Percentiles rank a stretch among this genome's conserved stretches.
Evolutionary conservation across 1,140 invertebrate species (phyloP).

Genomic region (Drosophila lacteicornis): DNA sequence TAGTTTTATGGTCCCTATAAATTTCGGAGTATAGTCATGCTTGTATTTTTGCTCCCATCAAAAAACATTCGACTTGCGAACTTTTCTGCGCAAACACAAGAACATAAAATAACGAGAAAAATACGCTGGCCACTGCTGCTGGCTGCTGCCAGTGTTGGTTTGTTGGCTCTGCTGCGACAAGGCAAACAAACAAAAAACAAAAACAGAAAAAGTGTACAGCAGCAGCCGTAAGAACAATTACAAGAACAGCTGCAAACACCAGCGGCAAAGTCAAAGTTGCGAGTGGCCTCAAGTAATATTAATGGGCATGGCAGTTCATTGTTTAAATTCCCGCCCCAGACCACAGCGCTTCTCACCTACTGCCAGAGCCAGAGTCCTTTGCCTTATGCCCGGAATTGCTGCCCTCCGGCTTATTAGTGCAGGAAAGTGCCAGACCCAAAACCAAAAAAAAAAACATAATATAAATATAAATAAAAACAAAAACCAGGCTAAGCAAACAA

Average conservation of each 20-base stretch:
- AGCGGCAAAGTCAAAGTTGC: slow-evolving; percentile 67
- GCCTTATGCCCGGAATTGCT: slow-evolving; percentile 7
- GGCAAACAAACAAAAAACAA: slow-evolving; percentile 35
- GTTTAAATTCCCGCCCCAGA: slow-evolving; percentile 66
- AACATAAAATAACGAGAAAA: slow-evolving; percentile 16
- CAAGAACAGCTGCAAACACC: slow-evolving; percentile 32
- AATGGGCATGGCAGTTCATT: slow-evolving; percentile 79
- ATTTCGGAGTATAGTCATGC: background rate
- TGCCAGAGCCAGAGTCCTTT: background rate
- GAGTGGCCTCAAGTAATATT: slow-evolving; percentile 77
- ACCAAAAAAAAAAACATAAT: slow-evolving; percentile 19
- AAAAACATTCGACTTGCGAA: slow-evolving; percentile 23
- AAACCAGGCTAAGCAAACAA: background rate
- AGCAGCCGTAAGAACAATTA: slow-evolving; percentile 7
- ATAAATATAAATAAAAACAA: background rate
- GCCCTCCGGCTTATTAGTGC: slow-evolving; percentile 62
- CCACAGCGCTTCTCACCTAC: background rate
- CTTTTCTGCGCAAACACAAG: slow-evolving; percentile 24
- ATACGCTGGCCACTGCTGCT: slow-evolving; percentile 21
- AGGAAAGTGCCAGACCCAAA: slow-evolving; percentile 49
- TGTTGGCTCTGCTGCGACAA: slow-evolving; percentile 37
- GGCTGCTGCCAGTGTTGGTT: slow-evolving; percentile 8
- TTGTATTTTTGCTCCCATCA: background rate
- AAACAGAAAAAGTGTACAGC: background rate
- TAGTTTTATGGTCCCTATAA: slow-evolving; percentile 5